Base-by-base conservation (phyloP, 2,113 vertebrate species). In the Gymnarchus niloticus region DNA sequence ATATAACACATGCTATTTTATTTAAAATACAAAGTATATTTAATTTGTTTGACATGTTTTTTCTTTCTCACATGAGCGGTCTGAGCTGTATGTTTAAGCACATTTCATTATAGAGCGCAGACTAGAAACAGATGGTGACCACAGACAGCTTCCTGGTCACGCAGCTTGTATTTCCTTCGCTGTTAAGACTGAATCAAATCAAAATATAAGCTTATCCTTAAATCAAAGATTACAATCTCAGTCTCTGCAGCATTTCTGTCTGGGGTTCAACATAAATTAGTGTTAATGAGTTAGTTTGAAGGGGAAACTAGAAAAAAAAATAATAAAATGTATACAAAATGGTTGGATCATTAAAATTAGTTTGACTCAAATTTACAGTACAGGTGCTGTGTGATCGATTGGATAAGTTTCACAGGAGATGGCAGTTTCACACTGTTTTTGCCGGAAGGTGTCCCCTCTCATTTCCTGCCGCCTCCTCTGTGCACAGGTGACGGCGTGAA, bases 401-500 rank as follows among this genome's bases (percentile, higher is more conserved):
- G 25, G 28, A 14, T 9, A 14, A 37, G 28, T 37, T 14, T 69
- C 65, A 69, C 65, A 17, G 28, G 28, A 69, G 65, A 10, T 33
- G 3, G 28, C 33, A 41, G 33, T 69, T 25, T 69, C 65, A 37
- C 65, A 41, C 28, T 28, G 19, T 19, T 69, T 69, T 77, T 2
- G 21, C 21, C 4, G 21, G 44, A n/a, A n/a, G n/a, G n/a, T n/a
- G n/a, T n/a, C n/a, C n/a, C n/a, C n/a, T n/a, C n/a, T n/a, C n/a
- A n/a, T n/a, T n/a, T n/a, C n/a, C n/a, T n/a, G 56, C 2, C 52
- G 12, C 12, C 23, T 23, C 23, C 41, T 33, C n/a, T 6, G 49
- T 23, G 3, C 25, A n/a, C 51, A 99, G 98, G 96, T 87, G 94
- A 92, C 83, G 90, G 85, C 84, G 94, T 99, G 85, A 96, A 95